These are phyloP conservation scores for Brachionus calyciflorus DNA, from an alignment of 1,140 invertebrate genomes.

Conservation along the genomic window DNA sequence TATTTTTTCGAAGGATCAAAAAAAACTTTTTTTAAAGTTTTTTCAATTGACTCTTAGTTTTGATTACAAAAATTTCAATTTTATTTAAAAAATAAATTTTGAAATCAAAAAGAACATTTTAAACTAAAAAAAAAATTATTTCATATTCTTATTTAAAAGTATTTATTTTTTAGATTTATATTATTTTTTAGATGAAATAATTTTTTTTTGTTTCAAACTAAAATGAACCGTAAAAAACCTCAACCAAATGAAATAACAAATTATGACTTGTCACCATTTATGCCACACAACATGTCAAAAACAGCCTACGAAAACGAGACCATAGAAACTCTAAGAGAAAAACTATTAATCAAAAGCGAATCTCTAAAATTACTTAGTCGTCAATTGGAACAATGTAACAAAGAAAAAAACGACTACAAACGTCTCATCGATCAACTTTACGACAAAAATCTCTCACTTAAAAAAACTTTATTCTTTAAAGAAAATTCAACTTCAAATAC, in stretches of 20 bases:
- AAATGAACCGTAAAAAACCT: constrained; percentile 9
- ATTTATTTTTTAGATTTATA: no score
- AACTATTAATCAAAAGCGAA: constrained; percentile 41
- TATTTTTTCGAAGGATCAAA: no score
- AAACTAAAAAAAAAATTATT: no score
- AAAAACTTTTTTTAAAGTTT: no score
- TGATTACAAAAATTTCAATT: no score
- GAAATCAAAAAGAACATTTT: no score
- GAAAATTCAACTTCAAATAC: not conserved
- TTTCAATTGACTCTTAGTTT: no score
- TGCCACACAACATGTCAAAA: constrained; percentile 6
- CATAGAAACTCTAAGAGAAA: constrained; percentile 5
- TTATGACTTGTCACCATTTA: constrained; percentile 30
- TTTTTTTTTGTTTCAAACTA: not conserved
- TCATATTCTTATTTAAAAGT: no score
- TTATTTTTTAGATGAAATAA: not conserved
- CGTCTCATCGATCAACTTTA: constrained; percentile 26
- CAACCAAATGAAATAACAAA: not conserved
- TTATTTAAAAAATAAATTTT: no score
- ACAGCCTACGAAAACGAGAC: not conserved
- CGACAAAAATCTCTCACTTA: constrained; percentile 38
- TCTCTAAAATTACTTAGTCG: not conserved
- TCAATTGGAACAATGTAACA: constrained; percentile 29
- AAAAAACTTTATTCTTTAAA: constrained; percentile 27
- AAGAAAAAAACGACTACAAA: constrained; percentile 43